phyloP scores from a whole-genome alignment of 2,797 vertebrate genomes.

The Florisuga fusca region DNA sequence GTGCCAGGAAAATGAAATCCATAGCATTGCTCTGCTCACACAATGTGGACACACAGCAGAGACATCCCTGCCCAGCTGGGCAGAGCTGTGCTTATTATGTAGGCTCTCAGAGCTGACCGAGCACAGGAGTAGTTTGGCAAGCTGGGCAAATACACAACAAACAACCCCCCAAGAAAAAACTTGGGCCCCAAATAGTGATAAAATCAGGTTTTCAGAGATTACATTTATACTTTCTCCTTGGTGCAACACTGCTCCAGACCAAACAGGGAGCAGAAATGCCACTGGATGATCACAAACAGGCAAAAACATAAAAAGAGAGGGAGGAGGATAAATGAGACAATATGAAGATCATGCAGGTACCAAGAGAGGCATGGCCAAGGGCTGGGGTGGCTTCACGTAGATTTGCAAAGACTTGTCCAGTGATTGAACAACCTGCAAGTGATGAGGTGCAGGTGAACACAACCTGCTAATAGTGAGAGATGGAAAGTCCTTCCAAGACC shows the following conservation, averaged over 20 bases:
- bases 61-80: background rate
- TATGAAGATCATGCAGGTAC: background rate
- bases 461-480: background rate
- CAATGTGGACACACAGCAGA: rapidly evolving
- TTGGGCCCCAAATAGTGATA: background rate
- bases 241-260: background rate
- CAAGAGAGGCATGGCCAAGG: rapidly evolving
- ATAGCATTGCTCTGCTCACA: background rate
- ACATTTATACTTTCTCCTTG: background rate
- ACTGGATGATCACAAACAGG: background rate
- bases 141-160: background rate
- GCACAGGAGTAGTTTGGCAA: background rate
- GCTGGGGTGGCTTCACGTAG: background rate
- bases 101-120: background rate
- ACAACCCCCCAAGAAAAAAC: background rate
- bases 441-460: background rate
- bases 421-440: background rate
- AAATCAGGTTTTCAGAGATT: background rate
- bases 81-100: background rate
- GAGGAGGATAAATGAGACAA: background rate
- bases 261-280: background rate
- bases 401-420: slow-evolving; percentile 17
- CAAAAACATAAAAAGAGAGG: background rate
- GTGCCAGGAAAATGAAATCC: background rate
- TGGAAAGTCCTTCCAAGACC: background rate